A percentile compares a stretch with the other conserved stretches of the same genome.
Evolutionary conservation across 2,113 vertebrate genomes (phyloP).

Genomic region (Lanius collurio): DNA sequence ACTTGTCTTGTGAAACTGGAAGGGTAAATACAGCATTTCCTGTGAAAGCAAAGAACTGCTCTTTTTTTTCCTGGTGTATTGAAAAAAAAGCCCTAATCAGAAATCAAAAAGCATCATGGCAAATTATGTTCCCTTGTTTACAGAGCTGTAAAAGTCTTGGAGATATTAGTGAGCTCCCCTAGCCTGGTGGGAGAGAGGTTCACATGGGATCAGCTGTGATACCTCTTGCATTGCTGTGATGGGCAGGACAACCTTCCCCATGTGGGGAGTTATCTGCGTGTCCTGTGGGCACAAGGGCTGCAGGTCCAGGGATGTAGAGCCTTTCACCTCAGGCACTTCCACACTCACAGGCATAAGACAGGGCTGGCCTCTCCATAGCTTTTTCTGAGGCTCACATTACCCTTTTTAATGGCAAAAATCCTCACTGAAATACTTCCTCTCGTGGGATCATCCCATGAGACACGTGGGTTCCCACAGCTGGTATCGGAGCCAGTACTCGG

Average conservation of each 20-base stretch:
- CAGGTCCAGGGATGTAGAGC: neutral
- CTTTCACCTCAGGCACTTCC: neutral
- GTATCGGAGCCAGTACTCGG: accelerated
- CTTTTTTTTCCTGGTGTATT: neutral
- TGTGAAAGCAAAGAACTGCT: neutral
- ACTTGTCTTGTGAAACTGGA: neutral
- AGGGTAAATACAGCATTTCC: neutral
- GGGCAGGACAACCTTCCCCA: neutral
- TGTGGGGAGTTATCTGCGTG: neutral
- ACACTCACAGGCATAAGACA: neutral
- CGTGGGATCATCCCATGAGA: neutral
- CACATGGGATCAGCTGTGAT: neutral
- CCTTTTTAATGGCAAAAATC: neutral
- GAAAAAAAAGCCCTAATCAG: neutral
- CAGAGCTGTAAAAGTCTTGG: neutral
- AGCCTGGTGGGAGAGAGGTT: neutral
- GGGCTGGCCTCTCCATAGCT: neutral
- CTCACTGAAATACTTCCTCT: neutral
- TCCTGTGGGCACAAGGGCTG: neutral
- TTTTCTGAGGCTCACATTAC: neutral
- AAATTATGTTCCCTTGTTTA: conserved; percentile 33
- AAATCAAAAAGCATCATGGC: neutral
- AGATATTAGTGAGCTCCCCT: neutral
- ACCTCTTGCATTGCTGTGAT: neutral
- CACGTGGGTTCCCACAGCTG: neutral